Conservation (phyloP, 2,113 vertebrate species). For the Nyctereutes procyonoides region DNA sequence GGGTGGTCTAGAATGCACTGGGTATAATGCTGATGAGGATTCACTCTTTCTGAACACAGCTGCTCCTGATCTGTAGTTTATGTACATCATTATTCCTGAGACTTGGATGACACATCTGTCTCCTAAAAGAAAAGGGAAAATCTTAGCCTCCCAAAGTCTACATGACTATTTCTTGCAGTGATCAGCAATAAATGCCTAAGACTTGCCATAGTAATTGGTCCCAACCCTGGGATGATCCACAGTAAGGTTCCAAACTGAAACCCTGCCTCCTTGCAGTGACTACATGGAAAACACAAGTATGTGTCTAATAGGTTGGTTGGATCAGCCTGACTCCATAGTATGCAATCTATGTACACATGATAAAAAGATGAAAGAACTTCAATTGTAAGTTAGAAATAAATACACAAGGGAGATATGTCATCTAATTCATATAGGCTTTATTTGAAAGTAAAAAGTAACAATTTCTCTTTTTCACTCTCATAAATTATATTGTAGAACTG, state of each 20-base stretch:
- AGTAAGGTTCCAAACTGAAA: constrained; percentile 14
- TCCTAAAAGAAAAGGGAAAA: constrained; percentile 15
- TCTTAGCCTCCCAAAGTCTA: background rate
- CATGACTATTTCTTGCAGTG: background rate
- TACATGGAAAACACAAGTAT: background rate
- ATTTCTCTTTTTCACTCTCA: background rate
- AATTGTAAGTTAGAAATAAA: constrained; percentile 22
- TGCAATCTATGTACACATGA: background rate
- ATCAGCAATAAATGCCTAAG: background rate
- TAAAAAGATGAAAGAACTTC: constrained; percentile 45
- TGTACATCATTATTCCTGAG: background rate
- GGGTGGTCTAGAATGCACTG: background rate
- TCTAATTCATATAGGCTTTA: background rate
- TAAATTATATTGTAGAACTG: background rate
- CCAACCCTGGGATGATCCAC: background rate
- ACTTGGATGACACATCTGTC: background rate
- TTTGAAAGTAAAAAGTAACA: background rate
- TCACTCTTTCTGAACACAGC: background rate
- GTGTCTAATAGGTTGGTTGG: background rate
- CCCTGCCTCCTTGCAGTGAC: background rate
- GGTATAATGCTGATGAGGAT: background rate
- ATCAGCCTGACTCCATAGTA: constrained; percentile 3
- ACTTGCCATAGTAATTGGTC: background rate
- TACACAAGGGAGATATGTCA: constrained; percentile 4
- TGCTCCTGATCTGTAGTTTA: background rate